A percentile compares a stretch with the other conserved stretches of the same genome.
phyloP scores from a whole-genome alignment of 2,113 vertebrate species.

The Podarcis cretensis region DNA sequence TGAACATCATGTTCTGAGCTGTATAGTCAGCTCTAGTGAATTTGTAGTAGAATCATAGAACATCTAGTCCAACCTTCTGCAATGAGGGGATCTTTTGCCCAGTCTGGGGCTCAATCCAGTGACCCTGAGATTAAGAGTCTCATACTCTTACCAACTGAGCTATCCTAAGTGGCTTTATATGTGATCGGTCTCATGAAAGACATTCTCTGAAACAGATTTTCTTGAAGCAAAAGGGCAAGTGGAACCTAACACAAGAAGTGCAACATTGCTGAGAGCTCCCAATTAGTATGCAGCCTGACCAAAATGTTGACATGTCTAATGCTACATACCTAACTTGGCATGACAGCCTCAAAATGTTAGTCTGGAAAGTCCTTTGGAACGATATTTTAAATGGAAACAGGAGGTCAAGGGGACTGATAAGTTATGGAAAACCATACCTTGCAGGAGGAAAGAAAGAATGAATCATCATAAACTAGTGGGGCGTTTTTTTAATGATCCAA shows the following conservation, averaged over 20 bases:
- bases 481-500: neutral
- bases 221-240: slow-evolving; percentile 8
- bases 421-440: neutral
- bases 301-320: slow-evolving; percentile 25
- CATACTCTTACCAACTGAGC: too few relatives aligned
- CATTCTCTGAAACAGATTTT: slow-evolving; percentile 44
- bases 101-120: too few relatives aligned
- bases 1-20: slow-evolving; percentile 48
- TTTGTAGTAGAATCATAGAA: slow-evolving; percentile 25
- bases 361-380: slow-evolving; percentile 2
- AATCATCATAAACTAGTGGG: neutral
- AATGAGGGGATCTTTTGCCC: too few relatives aligned
- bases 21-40: slow-evolving; percentile 22
- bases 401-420: neutral
- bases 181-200: slow-evolving; percentile 27
- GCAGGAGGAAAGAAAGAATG: neutral
- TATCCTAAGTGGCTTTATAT: slow-evolving; percentile 27
- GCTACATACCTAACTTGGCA: neutral
- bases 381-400: neutral
- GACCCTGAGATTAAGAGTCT: too few relatives aligned
- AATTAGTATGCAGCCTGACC: slow-evolving; percentile 23
- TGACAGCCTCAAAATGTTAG: slow-evolving; percentile 38
- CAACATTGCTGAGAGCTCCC: slow-evolving; percentile 27
- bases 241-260: slow-evolving; percentile 21
- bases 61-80: too few relatives aligned